phyloP scores from a whole-genome alignment of 2,888 invertebrate genomes.

The Dynastes grantii region DNA sequence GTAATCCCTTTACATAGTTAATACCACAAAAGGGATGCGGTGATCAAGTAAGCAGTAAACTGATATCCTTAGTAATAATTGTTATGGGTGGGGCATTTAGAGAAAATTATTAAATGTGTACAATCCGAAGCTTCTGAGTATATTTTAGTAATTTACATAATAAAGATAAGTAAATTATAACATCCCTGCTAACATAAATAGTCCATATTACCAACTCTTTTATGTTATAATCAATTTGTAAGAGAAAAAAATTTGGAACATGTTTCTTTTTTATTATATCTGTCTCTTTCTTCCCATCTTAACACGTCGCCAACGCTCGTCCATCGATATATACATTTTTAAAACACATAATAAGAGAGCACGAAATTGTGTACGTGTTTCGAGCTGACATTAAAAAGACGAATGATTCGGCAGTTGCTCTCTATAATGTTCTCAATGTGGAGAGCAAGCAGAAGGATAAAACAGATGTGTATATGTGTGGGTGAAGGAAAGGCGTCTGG shows the following conservation, averaged over 20 bases:
- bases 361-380: constrained; percentile 19
- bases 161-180: not conserved
- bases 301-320: not conserved
- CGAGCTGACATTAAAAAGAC: constrained; percentile 64
- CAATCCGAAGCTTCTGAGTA: not conserved
- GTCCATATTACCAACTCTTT: not conserved
- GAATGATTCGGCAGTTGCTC: constrained; percentile 66
- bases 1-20: too few species aligned
- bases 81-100: too few species aligned
- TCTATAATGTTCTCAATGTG: constrained; percentile 54
- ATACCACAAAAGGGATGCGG: too few species aligned
- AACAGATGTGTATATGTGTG: constrained; percentile 63
- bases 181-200: not conserved
- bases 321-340: constrained; percentile 17
- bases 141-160: not conserved
- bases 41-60: too few species aligned
- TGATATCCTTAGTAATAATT: too few species aligned
- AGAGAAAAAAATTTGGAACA: not conserved
- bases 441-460: constrained; percentile 54
- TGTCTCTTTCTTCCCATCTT: not conserved
- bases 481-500: constrained; percentile 54
- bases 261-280: not conserved
- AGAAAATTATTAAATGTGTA: too few species aligned
- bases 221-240: not conserved
- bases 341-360: constrained; percentile 27